Evolutionary conservation across 2,113 vertebrate species (phyloP).

Genomic region (Heliornis fulica): DNA sequence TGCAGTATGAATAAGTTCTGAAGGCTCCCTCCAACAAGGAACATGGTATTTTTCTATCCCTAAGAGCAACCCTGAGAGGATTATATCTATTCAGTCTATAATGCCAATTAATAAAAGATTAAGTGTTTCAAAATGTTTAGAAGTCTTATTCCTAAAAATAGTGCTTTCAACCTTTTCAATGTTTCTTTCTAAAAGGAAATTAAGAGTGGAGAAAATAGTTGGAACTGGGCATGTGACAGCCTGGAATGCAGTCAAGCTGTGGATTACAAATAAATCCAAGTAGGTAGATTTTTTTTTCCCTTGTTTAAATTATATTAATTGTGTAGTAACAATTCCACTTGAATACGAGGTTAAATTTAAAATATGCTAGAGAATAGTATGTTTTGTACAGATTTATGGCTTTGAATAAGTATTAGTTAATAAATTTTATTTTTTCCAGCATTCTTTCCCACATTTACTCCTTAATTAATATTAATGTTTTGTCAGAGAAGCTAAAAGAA

Average conservation of each 20-base stretch:
- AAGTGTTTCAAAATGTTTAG: background rate
- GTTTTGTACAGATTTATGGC: background rate
- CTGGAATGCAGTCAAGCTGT: background rate
- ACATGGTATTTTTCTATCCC: background rate
- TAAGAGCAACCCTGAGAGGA: background rate
- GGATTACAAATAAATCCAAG: background rate
- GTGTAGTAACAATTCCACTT: background rate
- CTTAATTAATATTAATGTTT: background rate
- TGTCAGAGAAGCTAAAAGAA: background rate
- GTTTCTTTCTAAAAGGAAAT: background rate
- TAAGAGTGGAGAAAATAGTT: background rate
- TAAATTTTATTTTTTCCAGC: background rate
- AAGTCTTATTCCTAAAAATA: background rate
- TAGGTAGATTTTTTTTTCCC: background rate
- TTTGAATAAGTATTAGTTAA: background rate
- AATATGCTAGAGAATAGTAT: background rate
- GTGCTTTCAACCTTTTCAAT: background rate
- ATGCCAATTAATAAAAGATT: background rate
- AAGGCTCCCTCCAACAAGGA: background rate
- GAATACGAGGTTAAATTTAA: background rate
- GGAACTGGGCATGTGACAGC: background rate
- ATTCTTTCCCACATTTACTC: background rate
- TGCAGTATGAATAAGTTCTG: background rate
- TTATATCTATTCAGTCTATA: background rate
- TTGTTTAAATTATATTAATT: background rate